Evolutionary conservation across 2,113 vertebrate genomes (phyloP).

Genomic region (Epinephelus cyanopodus): DNA sequence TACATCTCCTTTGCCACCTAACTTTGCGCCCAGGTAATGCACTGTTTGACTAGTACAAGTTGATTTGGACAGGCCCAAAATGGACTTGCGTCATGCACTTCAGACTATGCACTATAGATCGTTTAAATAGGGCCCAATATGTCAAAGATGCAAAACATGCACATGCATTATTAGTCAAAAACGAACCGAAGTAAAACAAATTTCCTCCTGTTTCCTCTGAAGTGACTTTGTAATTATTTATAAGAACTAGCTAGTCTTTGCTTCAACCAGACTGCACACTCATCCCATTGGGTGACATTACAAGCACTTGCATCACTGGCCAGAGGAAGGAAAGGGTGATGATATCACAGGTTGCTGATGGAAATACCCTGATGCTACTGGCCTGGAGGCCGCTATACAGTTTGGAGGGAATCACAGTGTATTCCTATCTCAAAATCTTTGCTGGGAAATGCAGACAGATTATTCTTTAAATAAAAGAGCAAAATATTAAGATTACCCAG

Average conservation of each 20-base stretch:
- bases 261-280: not conserved
- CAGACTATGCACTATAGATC: too few species aligned
- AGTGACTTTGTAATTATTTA: conserved; percentile 25
- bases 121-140: not conserved
- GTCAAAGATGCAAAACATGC: not conserved
- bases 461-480: not conserved
- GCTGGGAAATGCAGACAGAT: conserved; percentile 1
- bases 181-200: not conserved
- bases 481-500: not conserved
- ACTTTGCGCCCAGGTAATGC: too few species aligned
- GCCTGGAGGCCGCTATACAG: not conserved
- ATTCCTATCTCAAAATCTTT: not conserved
- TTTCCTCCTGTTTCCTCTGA: not conserved
- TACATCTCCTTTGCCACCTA: too few species aligned
- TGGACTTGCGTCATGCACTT: too few species aligned
- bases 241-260: not conserved
- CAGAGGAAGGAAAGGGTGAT: conserved; percentile 17
- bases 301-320: conserved; percentile 61
- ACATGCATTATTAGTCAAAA: not conserved
- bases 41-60: too few species aligned
- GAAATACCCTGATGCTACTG: not conserved
- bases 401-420: not conserved
- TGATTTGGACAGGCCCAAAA: too few species aligned
- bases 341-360: conserved; percentile 28
- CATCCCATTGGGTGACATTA: conserved; percentile 17